phyloP scores from a whole-genome alignment of 2,113 vertebrate species.

The Otolemur garnettii region DNA sequence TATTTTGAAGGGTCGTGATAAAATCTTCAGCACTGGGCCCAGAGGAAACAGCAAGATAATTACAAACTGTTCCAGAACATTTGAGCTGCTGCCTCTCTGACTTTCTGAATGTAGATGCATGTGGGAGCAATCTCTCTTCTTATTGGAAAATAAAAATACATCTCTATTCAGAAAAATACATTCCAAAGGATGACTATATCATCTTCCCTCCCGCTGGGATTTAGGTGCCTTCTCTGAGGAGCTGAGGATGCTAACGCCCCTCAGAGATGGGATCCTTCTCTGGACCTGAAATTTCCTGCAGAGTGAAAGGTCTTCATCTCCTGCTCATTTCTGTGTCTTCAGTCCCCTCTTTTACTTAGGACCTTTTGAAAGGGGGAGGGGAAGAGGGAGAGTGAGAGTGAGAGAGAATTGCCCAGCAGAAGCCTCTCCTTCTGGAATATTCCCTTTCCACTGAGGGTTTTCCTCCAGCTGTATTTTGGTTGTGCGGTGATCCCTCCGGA shows the following conservation, averaged over 20 bases:
- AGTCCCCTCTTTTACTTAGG: not conserved
- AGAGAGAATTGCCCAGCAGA: too few species aligned
- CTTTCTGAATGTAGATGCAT: not conserved
- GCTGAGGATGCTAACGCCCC: not conserved
- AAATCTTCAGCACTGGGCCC: not conserved
- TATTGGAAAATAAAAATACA: not conserved
- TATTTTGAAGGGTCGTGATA: not conserved
- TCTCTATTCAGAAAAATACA: not conserved
- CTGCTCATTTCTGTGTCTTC: not conserved
- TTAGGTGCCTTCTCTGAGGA: not conserved
- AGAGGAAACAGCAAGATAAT: not conserved
- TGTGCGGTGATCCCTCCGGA: not conserved
- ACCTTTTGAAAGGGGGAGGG: not conserved
- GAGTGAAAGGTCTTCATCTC: not conserved
- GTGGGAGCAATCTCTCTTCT: not conserved
- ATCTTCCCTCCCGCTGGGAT: fast-evolving
- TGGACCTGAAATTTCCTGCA: not conserved
- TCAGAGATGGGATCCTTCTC: not conserved
- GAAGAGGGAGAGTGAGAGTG: fast-evolving
- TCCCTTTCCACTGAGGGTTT: not conserved
- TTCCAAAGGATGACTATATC: not conserved
- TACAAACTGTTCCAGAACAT: not conserved
- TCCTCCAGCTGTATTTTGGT: not conserved
- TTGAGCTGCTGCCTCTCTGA: not conserved
- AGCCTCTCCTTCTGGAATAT: not conserved